A percentile compares a stretch with the other conserved stretches of the same genome.
Conservation (phyloP, 2,797 vertebrate genomes). For the Sarcophilus harrisii region DNA sequence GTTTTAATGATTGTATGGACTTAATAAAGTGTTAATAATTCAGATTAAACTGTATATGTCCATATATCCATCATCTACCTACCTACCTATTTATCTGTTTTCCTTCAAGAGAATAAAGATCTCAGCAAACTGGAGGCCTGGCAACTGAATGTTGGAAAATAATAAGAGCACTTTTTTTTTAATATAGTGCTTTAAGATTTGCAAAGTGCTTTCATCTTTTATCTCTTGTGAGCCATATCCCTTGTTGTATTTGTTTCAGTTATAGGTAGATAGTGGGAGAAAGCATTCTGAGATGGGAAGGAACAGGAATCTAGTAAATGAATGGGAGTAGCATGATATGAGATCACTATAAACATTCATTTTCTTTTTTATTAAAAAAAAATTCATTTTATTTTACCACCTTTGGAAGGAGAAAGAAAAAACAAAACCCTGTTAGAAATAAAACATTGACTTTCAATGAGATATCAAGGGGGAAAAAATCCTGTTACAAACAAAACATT, state of each 20-base stretch:
- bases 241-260: neutral
- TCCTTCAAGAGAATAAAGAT: neutral
- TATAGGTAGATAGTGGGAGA: neutral
- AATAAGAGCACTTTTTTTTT: neutral
- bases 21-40: neutral
- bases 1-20: neutral
- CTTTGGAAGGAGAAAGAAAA: neutral
- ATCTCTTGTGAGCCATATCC: neutral
- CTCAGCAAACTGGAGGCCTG: neutral
- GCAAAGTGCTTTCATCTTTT: neutral
- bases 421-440: neutral
- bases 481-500: neutral
- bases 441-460: neutral
- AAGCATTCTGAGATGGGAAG: neutral
- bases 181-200: neutral
- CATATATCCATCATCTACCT: neutral
- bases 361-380: neutral
- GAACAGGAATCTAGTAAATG: neutral
- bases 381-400: neutral
- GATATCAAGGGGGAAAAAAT: neutral
- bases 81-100: neutral
- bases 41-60: neutral
- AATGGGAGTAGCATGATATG: neutral
- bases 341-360: neutral
- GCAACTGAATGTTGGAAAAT: neutral